Base-by-base conservation (phyloP, 2,113 vertebrate genomes). In the Sapayoa aenigma region DNA sequence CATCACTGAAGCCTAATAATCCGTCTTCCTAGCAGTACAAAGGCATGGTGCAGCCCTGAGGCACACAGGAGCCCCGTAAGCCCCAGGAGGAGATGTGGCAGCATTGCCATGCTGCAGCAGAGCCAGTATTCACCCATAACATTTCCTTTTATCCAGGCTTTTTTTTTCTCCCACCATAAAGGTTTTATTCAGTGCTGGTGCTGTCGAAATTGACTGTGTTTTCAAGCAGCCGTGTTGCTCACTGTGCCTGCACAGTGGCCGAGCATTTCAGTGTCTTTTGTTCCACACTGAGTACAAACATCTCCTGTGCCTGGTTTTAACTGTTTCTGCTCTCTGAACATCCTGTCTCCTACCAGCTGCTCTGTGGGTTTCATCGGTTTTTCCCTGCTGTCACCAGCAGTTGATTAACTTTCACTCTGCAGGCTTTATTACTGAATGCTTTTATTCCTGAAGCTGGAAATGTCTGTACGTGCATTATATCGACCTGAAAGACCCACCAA, bases 291-390 rank as follows among this genome's bases (percentile, higher is more conserved):
- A 63, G 68, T 59, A 68, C 68, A 94, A 94, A 76, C 5, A 77
- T 53, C 44, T 67, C 69, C 65, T 87, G 59, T 87, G 59, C 49
- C 24, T 50, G 44, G 14, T 37, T 63, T 92, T 84, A 77, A 81
- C 90, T 8, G 19, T 73, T 92, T 80, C 42, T 90, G 42, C 37
- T 72, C 12, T 6, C 31, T 41, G 77, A 76, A 73, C 62, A 18
- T 72, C 52, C 47, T 76, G 24, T 76, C 47, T 76, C n/a, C 68
- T 93, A 37, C 71, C 71, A 78, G 15, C 55, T 9, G 20, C 62
- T 75, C 56, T 0, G 0, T 41, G 47, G 22, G 16, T 4, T 59
- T 67, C n/a, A 66, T 71, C 0, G 11, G 2, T 58, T 28, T 76
- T 58, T n/a, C 37, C 71, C 41, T 44, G 42, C 56, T 63, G 84